These are phyloP conservation scores for Scaptomyza flava DNA, from an alignment of 2,888 invertebrate genomes.

Conservation along the genomic window DNA sequence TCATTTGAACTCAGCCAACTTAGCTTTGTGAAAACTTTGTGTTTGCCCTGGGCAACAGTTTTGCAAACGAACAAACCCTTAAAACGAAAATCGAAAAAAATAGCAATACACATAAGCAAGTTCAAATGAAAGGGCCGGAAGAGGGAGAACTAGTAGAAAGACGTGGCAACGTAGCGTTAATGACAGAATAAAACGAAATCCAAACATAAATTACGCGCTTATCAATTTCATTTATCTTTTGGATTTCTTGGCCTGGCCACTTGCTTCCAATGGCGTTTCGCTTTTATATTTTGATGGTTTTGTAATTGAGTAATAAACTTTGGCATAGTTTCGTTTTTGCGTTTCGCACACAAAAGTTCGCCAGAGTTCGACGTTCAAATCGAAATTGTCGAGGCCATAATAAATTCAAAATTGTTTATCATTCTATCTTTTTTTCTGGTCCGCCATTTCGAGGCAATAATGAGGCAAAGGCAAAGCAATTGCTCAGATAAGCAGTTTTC, in stretches of 20 bases:
- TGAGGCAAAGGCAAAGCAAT: slow-evolving; percentile 40
- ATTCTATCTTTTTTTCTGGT: slow-evolving; percentile 1
- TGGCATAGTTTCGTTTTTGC: slow-evolving; percentile 58
- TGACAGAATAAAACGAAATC: slow-evolving; percentile 81
- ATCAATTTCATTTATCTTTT: slow-evolving; percentile 81
- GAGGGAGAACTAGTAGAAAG: slow-evolving; percentile 1
- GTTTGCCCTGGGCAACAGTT: slow-evolving; percentile 2
- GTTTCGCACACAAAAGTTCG: slow-evolving; percentile 35
- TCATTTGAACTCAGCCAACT: slow-evolving; percentile 20
- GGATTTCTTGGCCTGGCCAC: slow-evolving; percentile 65
- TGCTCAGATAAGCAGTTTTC: slow-evolving; percentile 34
- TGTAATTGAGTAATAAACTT: slow-evolving; percentile 82
- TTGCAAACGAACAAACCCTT: slow-evolving; percentile 5
- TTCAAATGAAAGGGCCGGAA: background rate
- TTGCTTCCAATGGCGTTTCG: slow-evolving; percentile 35
- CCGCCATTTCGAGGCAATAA: slow-evolving; percentile 27
- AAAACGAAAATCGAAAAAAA: slow-evolving; percentile 16
- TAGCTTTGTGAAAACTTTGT: background rate
- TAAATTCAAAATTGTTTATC: slow-evolving; percentile 54
- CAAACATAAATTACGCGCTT: slow-evolving; percentile 80
- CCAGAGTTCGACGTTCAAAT: slow-evolving; percentile 20
- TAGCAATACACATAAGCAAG: slow-evolving; percentile 7
- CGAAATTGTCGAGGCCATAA: slow-evolving; percentile 31
- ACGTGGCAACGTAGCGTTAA: slow-evolving; percentile 72
- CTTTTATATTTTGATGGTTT: slow-evolving; percentile 74